Evolutionary conservation across 2,888 invertebrate species (phyloP).

Genomic region (Miltochrista miniata): DNA sequence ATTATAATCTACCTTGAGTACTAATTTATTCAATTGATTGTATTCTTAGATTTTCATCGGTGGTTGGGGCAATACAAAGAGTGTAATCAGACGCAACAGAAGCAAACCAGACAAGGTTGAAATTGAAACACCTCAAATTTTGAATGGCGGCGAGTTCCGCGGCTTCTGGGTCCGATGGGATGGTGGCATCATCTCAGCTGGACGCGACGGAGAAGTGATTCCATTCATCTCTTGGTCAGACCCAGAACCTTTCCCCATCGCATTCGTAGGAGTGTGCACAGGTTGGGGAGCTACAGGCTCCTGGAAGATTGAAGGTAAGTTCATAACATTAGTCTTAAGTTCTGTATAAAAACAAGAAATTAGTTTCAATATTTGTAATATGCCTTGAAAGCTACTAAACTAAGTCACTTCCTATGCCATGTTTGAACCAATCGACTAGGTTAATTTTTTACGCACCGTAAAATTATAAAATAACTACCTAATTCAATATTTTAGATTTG

Average conservation of each 20-base stretch:
- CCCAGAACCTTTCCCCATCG: constrained; percentile 87
- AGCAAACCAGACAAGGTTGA: constrained; percentile 89
- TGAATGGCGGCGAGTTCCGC: constrained; percentile 89
- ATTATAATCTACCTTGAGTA: too few relatives aligned
- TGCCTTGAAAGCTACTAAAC: too few relatives aligned
- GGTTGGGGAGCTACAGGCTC: constrained; percentile 93
- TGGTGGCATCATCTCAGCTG: constrained; percentile 86
- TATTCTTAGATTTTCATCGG: constrained; percentile 89
- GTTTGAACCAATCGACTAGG: too few relatives aligned
- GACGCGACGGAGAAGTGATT: constrained; percentile 87
- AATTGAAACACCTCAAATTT: constrained; percentile 87
- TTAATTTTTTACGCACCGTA: too few relatives aligned
- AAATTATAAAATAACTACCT: too few relatives aligned
- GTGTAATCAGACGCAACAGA: constrained; percentile 91
- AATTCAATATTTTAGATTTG: too few relatives aligned
- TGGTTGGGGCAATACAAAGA: constrained; percentile 94
- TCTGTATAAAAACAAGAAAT: too few relatives aligned
- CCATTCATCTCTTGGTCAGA: constrained; percentile 90
- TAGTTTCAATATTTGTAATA: too few relatives aligned
- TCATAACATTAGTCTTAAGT: background rate
- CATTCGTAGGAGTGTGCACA: constrained; percentile 91
- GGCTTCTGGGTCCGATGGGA: constrained; percentile 94
- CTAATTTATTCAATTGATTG: background rate
- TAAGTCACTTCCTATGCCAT: too few relatives aligned
- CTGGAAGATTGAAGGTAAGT: constrained; percentile 91